A percentile compares a stretch with the other conserved stretches of the same genome.
Conservation (phyloP, 2,113 vertebrate species). For the Sinocyclocheilus anophthalmus region DNA sequence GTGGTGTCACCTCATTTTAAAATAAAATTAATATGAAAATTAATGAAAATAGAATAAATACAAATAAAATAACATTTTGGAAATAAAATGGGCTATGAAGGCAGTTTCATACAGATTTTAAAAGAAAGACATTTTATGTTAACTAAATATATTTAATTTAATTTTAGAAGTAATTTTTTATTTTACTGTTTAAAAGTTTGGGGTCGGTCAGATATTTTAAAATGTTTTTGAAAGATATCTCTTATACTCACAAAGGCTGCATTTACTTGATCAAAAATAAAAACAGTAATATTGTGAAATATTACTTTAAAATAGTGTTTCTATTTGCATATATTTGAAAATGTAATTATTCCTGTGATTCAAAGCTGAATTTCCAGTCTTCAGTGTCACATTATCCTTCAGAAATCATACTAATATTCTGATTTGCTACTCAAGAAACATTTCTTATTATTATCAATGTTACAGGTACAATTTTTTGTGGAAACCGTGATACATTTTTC, state of each 20-base stretch:
- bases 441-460: too few species aligned
- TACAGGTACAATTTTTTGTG: too few species aligned
- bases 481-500: too few species aligned
- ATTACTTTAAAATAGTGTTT: too few species aligned
- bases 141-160: background rate
- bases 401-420: too few species aligned
- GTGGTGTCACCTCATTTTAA: background rate
- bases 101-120: background rate
- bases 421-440: too few species aligned
- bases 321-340: too few species aligned
- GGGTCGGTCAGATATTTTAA: background rate
- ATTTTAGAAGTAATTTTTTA: background rate
- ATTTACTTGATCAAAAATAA: background rate
- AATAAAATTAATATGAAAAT: background rate
- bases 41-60: background rate
- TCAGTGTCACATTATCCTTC: too few species aligned
- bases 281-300: too few species aligned
- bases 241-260: background rate
- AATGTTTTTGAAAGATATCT: background rate
- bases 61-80: background rate
- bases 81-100: background rate
- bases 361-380: too few species aligned
- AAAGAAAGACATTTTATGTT: background rate
- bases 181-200: background rate
- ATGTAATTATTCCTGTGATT: too few species aligned